Percentiles rank a stretch among this genome's conserved stretches.
Evolutionary conservation across 1,140 invertebrate genomes (phyloP).

Genomic region (Tyrophagus putrescentiae): DNA sequence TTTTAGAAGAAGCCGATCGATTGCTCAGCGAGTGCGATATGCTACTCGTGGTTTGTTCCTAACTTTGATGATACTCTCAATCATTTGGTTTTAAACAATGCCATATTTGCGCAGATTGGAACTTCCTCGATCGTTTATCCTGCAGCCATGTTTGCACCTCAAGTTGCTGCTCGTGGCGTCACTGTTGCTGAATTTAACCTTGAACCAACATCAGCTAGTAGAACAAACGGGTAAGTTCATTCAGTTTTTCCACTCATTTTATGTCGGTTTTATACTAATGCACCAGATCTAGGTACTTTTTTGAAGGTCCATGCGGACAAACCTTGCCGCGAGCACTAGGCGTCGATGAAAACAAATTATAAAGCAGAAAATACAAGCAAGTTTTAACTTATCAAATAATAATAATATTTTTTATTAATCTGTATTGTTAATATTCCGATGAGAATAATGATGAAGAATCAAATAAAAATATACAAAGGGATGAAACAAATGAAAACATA

Average conservation of each 20-base stretch:
- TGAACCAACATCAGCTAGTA: constrained; percentile 55
- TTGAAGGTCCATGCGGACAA: constrained; percentile 22
- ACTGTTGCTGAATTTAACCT: constrained; percentile 80
- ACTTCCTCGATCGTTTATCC: constrained; percentile 79
- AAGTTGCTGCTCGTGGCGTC: constrained; percentile 53
- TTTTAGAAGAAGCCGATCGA: constrained; percentile 46
- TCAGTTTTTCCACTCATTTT: neutral
- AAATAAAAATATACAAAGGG: neutral
- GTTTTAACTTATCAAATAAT: neutral
- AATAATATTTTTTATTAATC: neutral
- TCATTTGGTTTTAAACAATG: constrained; percentile 19
- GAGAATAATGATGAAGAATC: neutral
- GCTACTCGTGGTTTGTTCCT: constrained; percentile 56
- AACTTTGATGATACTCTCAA: neutral
- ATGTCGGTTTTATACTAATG: neutral
- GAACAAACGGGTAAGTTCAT: constrained; percentile 46
- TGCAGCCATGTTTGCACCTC: constrained; percentile 75
- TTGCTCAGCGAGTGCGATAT: constrained; percentile 58
- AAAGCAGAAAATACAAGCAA: neutral
- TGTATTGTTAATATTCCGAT: neutral
- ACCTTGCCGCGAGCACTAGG: constrained; percentile 23
- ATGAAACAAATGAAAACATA: neutral
- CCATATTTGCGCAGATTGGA: constrained; percentile 33
- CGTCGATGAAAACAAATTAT: neutral
- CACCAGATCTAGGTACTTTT: constrained; percentile 19